Base-by-base conservation (phyloP, 2,888 invertebrate species). In the Melanargia galathea region DNA sequence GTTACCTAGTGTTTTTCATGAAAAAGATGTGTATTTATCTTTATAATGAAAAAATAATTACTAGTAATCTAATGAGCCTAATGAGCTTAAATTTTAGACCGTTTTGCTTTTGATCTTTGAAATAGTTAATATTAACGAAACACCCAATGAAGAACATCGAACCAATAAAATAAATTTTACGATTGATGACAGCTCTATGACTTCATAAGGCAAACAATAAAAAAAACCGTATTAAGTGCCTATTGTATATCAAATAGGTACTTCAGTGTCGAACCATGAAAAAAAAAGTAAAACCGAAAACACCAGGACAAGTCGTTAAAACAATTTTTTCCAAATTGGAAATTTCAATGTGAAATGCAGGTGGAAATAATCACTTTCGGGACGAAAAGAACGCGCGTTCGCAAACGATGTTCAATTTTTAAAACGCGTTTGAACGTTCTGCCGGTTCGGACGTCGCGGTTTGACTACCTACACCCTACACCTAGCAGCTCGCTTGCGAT, bases 401-500 rank as follows among this genome's bases (percentile, higher is more conserved):
- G 65, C 63, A 57, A 68, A 58, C 7, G 18, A 30, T 60, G 40
- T 54, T 38, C 49, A 10, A 35, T 55, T 58, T 56, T 58, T 56
- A n/a, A 35, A 60, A 60, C 63, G 63, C 64, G 64, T 59, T 65
- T 68, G 62, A 65, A 69, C 75, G 76, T 74, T 73, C 62, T 69
- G 58, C 67, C 68, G 61, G 75, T 64, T 59, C 70, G 74, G 70
- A 52, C 68, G 71, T 62, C 76, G 74, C 75, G 75, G 70, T 68
- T 69, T 69, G 72, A 78, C 78, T 78, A 30, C 30, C 77, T 78
- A n/a, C n/a, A n/a, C n/a, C n/a, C n/a, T n/a, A n/a, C n/a, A n/a
- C n/a, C n/a, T n/a, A n/a, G n/a, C n/a, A 77, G 70, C 26, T 59
- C 62, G 63, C 62, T 60, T 67, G 71, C 43, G 54, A 60, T 45